Percentiles rank a stretch among this genome's conserved stretches.
These are phyloP conservation scores for Drosophila ironensis DNA, from an alignment of 1,140 invertebrate species.

Conservation along the genomic window DNA sequence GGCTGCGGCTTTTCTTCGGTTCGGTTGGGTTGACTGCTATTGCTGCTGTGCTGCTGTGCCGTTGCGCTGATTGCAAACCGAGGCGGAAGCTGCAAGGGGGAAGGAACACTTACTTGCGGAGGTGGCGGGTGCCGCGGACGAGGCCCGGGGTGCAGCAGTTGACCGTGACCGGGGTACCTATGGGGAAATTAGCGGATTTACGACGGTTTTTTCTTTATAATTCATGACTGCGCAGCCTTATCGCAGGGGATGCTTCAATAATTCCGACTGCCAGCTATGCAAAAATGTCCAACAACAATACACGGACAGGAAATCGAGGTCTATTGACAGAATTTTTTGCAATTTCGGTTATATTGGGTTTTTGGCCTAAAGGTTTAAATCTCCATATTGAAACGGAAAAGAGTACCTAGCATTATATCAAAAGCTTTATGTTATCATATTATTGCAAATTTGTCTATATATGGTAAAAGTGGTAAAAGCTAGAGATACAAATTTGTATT, in stretches of 20 bases:
- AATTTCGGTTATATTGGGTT: too few species aligned
- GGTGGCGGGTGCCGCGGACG: conserved; percentile 86
- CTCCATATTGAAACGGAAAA: too few species aligned
- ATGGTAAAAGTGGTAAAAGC: too few species aligned
- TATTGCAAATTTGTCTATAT: too few species aligned
- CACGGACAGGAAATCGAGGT: conserved; percentile 1
- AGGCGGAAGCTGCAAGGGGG: too few species aligned
- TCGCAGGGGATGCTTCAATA: conserved; percentile 38
- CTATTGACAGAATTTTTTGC: too few species aligned
- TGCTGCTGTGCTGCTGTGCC: too few species aligned
- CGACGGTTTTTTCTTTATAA: conserved; percentile 18
- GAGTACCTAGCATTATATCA: too few species aligned
- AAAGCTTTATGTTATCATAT: too few species aligned
- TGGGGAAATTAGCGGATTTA: conserved; percentile 37
- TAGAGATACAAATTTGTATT: too few species aligned
- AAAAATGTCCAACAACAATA: conserved; percentile 3
- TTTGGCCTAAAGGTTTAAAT: too few species aligned
- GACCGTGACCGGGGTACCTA: conserved; percentile 86
- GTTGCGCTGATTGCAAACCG: not conserved
- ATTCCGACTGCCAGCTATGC: conserved; percentile 43
- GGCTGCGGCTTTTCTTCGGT: conserved; percentile 6
- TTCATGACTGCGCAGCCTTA: conserved; percentile 13
- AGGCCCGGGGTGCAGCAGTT: conserved; percentile 90
- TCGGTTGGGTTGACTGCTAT: conserved; percentile 1
- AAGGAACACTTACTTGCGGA: conserved; percentile 84